Percentiles rank a stretch among this genome's conserved stretches.
phyloP scores from a whole-genome alignment of 2,888 invertebrate species.

The Drosophila mulleri region DNA sequence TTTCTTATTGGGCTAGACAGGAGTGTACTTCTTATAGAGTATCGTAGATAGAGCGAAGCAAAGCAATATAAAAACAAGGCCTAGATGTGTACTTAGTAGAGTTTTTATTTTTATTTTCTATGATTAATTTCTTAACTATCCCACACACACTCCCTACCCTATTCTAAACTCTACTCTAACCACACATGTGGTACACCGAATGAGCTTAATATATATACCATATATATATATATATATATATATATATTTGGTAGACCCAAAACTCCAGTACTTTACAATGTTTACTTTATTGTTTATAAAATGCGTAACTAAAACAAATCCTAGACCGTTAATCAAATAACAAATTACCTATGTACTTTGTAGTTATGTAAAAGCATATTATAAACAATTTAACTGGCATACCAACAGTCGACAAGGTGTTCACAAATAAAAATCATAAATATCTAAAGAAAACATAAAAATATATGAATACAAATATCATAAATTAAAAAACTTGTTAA shows the following conservation, averaged over 20 bases:
- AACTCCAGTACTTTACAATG: slow-evolving; percentile 64
- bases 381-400: slow-evolving; percentile 73
- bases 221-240: slow-evolving; percentile 45
- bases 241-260: slow-evolving; percentile 60
- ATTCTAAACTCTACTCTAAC: slow-evolving; percentile 29
- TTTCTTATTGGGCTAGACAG: slow-evolving; percentile 13
- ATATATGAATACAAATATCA: slow-evolving; percentile 37
- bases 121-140: slow-evolving; percentile 12
- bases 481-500: slow-evolving; percentile 44
- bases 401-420: slow-evolving; percentile 76
- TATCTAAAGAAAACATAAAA: slow-evolving; percentile 30
- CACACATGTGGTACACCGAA: slow-evolving; percentile 52
- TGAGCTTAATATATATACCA: slow-evolving; percentile 63
- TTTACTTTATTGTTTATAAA: slow-evolving; percentile 69
- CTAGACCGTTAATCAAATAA: slow-evolving; percentile 59
- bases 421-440: slow-evolving; percentile 48
- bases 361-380: slow-evolving; percentile 48
- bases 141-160: slow-evolving; percentile 19
- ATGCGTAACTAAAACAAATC: slow-evolving; percentile 71
- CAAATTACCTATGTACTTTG: slow-evolving; percentile 42
- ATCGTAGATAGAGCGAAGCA: slow-evolving; percentile 52
- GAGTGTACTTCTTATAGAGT: slow-evolving; percentile 26
- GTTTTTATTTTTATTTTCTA: slow-evolving; percentile 41
- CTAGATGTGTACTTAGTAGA: slow-evolving; percentile 68
- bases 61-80: slow-evolving; percentile 63